Percentiles rank a stretch among this genome's conserved stretches.
Conservation (phyloP, 2,797 vertebrate species). For the Sebastes trivittatus region DNA sequence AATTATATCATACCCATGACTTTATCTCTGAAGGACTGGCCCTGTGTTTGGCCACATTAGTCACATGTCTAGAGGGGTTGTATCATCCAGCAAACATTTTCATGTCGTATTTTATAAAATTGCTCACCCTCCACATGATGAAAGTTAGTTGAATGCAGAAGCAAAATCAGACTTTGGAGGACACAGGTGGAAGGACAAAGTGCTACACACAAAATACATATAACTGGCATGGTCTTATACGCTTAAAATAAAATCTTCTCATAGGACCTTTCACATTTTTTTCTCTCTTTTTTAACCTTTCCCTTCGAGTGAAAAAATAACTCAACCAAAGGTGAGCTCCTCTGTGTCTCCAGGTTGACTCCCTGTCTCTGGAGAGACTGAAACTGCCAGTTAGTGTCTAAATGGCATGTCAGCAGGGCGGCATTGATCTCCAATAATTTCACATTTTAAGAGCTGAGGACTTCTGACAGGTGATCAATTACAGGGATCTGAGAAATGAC, state of each 20-base stretch:
- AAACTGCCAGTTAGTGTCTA: constrained; percentile 7
- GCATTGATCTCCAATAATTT: constrained; percentile 42
- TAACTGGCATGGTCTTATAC: background rate
- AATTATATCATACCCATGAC: background rate
- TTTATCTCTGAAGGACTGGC: background rate
- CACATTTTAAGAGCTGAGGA: constrained; percentile 25
- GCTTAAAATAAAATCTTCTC: background rate
- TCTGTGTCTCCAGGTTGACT: background rate
- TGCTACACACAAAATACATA: background rate
- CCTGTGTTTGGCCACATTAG: background rate
- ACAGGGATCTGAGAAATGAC: constrained; percentile 16
- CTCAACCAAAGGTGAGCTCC: background rate
- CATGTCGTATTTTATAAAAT: background rate
- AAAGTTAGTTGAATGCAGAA: constrained; percentile 9
- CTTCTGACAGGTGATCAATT: constrained; percentile 17
- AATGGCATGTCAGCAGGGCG: constrained; percentile 7
- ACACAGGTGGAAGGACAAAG: constrained; percentile 20
- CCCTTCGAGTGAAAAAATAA: background rate
- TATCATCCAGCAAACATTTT: background rate
- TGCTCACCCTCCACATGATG: constrained; percentile 11
- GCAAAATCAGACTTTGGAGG: constrained; percentile 9
- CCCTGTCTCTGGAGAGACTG: constrained; percentile 1
- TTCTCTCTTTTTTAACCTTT: background rate
- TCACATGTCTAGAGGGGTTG: background rate
- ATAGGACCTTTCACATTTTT: background rate